Evolutionary conservation across 1,140 invertebrate genomes (phyloP).

Genomic region (Leguminivora glycinivorella): DNA sequence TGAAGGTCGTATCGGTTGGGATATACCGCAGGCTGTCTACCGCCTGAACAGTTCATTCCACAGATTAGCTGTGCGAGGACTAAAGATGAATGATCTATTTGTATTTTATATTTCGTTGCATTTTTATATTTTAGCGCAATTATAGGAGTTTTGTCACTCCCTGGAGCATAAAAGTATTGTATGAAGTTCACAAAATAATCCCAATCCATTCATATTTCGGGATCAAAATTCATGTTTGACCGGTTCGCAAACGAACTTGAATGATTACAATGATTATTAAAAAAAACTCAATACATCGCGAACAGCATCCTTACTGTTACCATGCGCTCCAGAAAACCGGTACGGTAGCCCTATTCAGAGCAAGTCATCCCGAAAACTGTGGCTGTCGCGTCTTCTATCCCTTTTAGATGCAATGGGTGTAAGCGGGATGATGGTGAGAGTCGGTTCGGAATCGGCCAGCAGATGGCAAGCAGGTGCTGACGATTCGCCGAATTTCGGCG

Average conservation of each 20-base stretch:
- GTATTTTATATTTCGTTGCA: too few species aligned
- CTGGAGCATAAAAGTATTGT: neutral
- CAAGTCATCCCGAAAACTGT: slow-evolving; percentile 2
- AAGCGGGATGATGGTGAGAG: neutral
- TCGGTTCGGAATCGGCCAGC: slow-evolving; percentile 29
- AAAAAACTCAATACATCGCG: neutral
- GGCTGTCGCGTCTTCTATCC: neutral
- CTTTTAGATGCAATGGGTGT: neutral
- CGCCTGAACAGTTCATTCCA: too few species aligned
- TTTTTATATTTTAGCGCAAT: too few species aligned
- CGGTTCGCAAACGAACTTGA: slow-evolving; percentile 9
- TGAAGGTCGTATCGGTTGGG: too few species aligned
- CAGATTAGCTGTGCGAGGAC: too few species aligned
- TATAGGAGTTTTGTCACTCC: too few species aligned
- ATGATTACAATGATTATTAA: neutral
- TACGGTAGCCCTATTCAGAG: neutral
- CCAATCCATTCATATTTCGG: neutral
- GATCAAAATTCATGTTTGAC: neutral
- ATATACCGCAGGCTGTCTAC: too few species aligned
- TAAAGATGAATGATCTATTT: too few species aligned
- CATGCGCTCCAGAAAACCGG: neutral
- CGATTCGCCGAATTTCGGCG: slow-evolving; percentile 42
- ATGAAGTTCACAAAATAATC: neutral
- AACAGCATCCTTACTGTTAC: slow-evolving; percentile 11
- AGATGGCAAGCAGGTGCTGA: slow-evolving; percentile 42